These are phyloP conservation scores for Stomatorhinus ivindoensis DNA, from an alignment of 2,113 vertebrate species.

Conservation along the genomic window DNA sequence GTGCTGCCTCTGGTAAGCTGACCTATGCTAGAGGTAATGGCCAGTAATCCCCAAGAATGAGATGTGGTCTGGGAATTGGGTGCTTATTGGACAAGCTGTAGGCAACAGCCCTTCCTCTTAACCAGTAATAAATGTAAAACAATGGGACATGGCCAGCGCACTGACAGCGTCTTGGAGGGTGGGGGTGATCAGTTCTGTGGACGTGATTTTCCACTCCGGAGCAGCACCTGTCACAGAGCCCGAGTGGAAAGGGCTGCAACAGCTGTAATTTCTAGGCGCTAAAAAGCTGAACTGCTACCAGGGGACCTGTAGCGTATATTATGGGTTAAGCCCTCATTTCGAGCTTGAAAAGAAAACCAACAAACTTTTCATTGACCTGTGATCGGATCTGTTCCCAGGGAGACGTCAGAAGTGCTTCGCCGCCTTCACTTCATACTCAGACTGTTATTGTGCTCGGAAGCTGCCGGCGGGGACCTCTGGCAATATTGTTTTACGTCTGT, in stretches of 20 bases:
- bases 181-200: slow-evolving; percentile 10
- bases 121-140: neutral
- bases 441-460: slow-evolving; percentile 63
- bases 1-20: neutral
- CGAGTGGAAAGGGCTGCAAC: slow-evolving; percentile 37
- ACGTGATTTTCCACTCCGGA: slow-evolving; percentile 20
- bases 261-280: slow-evolving; percentile 61
- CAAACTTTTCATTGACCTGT: slow-evolving; percentile 63
- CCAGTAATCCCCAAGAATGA: neutral
- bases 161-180: neutral
- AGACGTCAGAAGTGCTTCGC: slow-evolving; percentile 56
- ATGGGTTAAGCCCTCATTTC: slow-evolving; percentile 75
- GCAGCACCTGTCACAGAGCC: slow-evolving; percentile 29
- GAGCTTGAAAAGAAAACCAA: slow-evolving; percentile 53
- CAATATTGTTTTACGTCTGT: slow-evolving; percentile 62
- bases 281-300: slow-evolving; percentile 61
- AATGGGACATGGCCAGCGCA: neutral
- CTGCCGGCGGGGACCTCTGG: slow-evolving; percentile 59
- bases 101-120: neutral
- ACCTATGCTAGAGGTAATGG: neutral
- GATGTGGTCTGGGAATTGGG: neutral
- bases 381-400: slow-evolving; percentile 51
- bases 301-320: slow-evolving; percentile 68
- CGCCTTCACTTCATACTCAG: slow-evolving; percentile 61
- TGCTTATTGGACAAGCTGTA: neutral